Evolutionary conservation across 2,113 vertebrate genomes (phyloP).

Genomic region (Siniperca knerii): DNA sequence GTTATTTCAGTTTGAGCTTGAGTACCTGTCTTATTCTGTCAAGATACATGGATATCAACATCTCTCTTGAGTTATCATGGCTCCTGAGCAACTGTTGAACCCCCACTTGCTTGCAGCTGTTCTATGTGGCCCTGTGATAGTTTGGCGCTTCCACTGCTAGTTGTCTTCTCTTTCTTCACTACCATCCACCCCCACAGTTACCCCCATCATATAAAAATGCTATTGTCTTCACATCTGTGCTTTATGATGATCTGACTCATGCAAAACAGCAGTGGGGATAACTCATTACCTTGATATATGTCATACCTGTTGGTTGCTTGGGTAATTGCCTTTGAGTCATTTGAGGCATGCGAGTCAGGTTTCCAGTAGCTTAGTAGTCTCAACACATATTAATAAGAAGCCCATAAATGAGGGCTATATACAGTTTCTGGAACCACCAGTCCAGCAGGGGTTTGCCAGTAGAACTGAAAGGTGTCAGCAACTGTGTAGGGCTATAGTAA

Average conservation of each 20-base stretch:
- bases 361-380: no score
- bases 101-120: constrained; percentile 17
- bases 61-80: constrained; percentile 30
- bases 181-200: not conserved
- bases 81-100: not conserved
- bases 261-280: constrained; percentile 27
- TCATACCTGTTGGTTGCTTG: not conserved
- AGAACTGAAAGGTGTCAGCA: no score
- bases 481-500: no score
- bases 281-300: constrained; percentile 44
- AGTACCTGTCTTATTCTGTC: constrained; percentile 24
- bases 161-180: constrained; percentile 15
- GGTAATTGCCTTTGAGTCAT: constrained; percentile 15
- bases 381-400: no score
- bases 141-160: constrained; percentile 23
- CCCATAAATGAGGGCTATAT: no score
- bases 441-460: no score
- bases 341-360: no score
- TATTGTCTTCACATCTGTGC: constrained; percentile 47
- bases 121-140: constrained; percentile 2
- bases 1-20: constrained; percentile 7
- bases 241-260: constrained; percentile 22
- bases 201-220: constrained; percentile 3
- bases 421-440: no score
- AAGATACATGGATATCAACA: constrained; percentile 19